Conservation (phyloP, 2,888 invertebrate species). For the Eupithecia vulgata region DNA sequence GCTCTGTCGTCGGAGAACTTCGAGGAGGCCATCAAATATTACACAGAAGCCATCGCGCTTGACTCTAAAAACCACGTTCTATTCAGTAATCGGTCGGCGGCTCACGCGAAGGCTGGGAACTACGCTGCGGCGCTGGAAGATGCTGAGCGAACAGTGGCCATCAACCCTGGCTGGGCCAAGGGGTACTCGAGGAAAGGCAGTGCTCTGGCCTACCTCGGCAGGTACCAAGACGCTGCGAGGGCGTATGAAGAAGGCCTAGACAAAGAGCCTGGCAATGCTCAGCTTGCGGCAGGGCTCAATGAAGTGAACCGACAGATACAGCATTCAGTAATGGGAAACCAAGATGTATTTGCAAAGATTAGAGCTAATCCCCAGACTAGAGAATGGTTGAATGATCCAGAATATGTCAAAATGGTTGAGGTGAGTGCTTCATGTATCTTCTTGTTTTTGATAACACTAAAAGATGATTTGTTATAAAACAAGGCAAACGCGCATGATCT, state of each 20-base stretch:
- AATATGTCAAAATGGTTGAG: conserved; percentile 86
- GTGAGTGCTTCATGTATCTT: conserved; percentile 57
- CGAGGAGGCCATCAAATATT: conserved; percentile 90
- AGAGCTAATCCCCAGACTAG: conserved; percentile 87
- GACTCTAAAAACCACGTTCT: conserved; percentile 94
- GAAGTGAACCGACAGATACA: conserved; percentile 82
- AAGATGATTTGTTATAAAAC: not conserved
- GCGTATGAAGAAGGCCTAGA: conserved; percentile 89
- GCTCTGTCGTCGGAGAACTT: conserved; percentile 91
- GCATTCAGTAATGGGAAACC: conserved; percentile 53
- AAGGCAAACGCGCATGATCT: not conserved
- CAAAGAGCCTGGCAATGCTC: conserved; percentile 89
- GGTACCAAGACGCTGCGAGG: conserved; percentile 88
- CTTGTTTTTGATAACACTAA: not conserved
- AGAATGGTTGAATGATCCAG: conserved; percentile 89
- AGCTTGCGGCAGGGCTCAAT: conserved; percentile 86
- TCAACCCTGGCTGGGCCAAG: conserved; percentile 94
- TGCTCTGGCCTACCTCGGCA: conserved; percentile 90
- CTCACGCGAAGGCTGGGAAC: conserved; percentile 91
- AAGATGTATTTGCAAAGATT: conserved; percentile 84
- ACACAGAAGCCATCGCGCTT: conserved; percentile 91
- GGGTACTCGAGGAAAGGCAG: conserved; percentile 95
- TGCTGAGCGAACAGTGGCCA: conserved; percentile 91
- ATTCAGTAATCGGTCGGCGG: conserved; percentile 96
- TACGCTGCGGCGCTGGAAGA: conserved; percentile 91